Percentiles rank a stretch among this genome's conserved stretches.
phyloP scores from a whole-genome alignment of 2,797 vertebrate species.

The Alosa sapidissima region DNA sequence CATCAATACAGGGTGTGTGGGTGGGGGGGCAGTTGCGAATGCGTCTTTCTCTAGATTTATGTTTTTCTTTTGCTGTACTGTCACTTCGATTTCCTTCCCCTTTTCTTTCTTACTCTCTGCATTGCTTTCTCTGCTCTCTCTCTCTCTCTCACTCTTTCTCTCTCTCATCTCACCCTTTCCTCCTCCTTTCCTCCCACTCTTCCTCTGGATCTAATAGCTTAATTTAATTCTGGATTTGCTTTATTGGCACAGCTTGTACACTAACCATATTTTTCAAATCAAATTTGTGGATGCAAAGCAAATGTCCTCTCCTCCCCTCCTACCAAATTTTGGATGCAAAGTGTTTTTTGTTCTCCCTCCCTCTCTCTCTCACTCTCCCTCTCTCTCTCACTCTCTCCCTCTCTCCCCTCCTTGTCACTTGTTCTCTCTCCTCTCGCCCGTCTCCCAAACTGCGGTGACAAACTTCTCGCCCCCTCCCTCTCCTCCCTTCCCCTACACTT shows the following conservation, averaged over 20 bases:
- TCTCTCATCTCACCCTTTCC: background rate
- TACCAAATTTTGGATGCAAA: background rate
- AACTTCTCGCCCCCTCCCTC: background rate
- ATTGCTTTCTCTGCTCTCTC: background rate
- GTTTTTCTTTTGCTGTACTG: background rate
- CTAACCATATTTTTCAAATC: background rate
- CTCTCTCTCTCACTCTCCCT: background rate
- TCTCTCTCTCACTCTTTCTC: background rate
- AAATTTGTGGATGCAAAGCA: background rate
- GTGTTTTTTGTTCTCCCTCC: background rate
- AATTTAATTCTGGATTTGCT: background rate
- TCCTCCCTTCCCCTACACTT: background rate
- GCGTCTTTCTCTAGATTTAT: background rate
- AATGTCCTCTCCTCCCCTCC: background rate
- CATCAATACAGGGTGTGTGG: background rate
- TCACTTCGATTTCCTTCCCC: background rate
- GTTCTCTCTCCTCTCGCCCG: background rate
- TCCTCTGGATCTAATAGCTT: background rate
- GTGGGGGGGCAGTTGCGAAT: background rate
- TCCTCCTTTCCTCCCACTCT: background rate
- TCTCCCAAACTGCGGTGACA: background rate
- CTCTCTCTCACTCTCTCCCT: background rate
- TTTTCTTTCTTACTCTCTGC: too few species aligned
- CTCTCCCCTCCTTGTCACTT: background rate
- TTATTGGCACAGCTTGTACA: background rate